Conservation (phyloP, 1,140 invertebrate species). For the Micrasema minimum region DNA sequence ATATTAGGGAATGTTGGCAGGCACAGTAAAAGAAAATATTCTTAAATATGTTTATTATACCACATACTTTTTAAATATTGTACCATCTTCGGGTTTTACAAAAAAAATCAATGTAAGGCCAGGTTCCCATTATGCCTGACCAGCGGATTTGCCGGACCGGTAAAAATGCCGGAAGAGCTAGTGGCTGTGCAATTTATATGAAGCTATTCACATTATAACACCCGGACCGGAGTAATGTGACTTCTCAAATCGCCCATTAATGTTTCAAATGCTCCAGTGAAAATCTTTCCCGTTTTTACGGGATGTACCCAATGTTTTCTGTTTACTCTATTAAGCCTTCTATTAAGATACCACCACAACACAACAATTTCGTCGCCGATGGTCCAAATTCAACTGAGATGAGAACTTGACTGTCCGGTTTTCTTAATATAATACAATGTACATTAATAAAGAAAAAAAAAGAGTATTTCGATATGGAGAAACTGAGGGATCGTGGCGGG, state of each 20-base stretch:
- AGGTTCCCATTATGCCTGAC: conserved; percentile 5
- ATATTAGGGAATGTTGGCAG: too few species aligned
- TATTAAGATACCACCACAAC: conserved; percentile 3
- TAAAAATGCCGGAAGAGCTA: conserved; percentile 23
- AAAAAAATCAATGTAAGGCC: conserved; percentile 35
- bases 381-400: not conserved
- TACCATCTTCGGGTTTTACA: too few species aligned
- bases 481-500: too few species aligned
- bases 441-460: too few species aligned
- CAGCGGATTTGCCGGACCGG: conserved; percentile 14
- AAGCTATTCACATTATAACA: conserved; percentile 36
- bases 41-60: too few species aligned
- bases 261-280: not conserved
- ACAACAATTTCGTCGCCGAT: conserved; percentile 1
- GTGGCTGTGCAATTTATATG: conserved; percentile 34
- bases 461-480: too few species aligned
- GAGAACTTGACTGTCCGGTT: not conserved
- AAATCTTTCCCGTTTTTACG: not conserved
- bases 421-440: too few species aligned
- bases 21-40: too few species aligned
- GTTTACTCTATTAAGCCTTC: not conserved
- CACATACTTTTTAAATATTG: too few species aligned
- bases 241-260: conserved; percentile 1
- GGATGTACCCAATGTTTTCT: too few species aligned
- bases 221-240: conserved; percentile 5